A percentile compares a stretch with the other conserved stretches of the same genome.
Evolutionary conservation across 2,797 vertebrate genomes (phyloP).

Genomic region (Oreochromis mossambicus): DNA sequence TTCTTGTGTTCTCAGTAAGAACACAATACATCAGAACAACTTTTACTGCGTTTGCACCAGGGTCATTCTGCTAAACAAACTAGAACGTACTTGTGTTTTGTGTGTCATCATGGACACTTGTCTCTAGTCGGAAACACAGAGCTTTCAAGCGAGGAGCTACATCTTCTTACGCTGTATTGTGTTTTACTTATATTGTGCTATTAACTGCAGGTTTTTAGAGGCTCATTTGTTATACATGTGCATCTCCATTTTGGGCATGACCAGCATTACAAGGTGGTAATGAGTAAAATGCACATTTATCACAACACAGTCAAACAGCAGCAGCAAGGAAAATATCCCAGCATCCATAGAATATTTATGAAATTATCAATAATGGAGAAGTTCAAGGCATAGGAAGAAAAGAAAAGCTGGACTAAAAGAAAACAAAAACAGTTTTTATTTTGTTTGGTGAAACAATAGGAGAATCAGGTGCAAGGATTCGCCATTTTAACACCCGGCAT

Average conservation of each 20-base stretch:
- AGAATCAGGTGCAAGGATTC: constrained; percentile 1
- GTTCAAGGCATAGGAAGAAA: neutral
- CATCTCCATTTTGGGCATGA: neutral
- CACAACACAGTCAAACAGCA: neutral
- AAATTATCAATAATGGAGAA: constrained; percentile 44
- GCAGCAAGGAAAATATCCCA: neutral
- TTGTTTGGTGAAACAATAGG: neutral
- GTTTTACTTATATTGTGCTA: neutral
- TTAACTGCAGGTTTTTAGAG: neutral
- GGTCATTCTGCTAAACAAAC: constrained; percentile 20
- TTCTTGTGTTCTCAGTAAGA: constrained; percentile 1
- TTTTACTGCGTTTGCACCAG: neutral
- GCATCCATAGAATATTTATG: constrained; percentile 39
- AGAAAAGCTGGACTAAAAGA: neutral
- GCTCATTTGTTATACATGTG: neutral
- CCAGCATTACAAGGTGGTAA: neutral
- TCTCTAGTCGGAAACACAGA: neutral
- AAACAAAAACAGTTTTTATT: neutral
- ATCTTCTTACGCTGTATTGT: neutral
- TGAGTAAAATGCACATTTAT: neutral
- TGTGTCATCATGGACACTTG: neutral
- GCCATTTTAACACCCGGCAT: neutral
- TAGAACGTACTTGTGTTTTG: neutral
- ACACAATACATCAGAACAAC: neutral
- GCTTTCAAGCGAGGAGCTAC: neutral